Evolutionary conservation across 2,797 vertebrate species (phyloP).

Genomic region (Fringilla coelebs): DNA sequence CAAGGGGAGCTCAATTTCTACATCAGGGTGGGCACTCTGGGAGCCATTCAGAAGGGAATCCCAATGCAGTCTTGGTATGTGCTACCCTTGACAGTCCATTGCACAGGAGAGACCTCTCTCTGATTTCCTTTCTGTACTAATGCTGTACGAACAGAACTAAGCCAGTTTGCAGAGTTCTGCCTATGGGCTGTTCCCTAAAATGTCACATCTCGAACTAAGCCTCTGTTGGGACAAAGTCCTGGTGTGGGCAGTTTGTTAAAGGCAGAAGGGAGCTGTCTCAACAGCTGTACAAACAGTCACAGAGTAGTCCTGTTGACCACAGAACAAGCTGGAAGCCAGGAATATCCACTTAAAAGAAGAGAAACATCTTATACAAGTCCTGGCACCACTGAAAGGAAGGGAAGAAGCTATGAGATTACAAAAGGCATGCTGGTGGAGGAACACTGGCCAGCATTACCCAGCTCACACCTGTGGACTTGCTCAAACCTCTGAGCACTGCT

Average conservation of each 20-base stretch:
- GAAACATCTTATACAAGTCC: background rate
- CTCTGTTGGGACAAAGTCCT: background rate
- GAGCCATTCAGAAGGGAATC: background rate
- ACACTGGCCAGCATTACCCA: background rate
- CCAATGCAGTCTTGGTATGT: background rate
- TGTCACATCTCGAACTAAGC: background rate
- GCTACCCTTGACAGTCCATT: background rate
- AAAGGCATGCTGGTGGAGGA: background rate
- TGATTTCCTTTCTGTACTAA: background rate
- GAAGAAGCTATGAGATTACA: background rate
- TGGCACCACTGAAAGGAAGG: background rate
- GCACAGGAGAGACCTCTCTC: background rate
- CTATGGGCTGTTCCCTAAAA: background rate
- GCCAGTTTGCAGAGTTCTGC: background rate
- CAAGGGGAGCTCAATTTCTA: background rate
- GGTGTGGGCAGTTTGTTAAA: background rate
- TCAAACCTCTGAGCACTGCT: background rate
- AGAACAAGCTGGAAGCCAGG: conserved; percentile 21
- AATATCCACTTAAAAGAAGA: conserved; percentile 1
- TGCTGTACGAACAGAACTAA: background rate
- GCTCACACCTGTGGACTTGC: background rate
- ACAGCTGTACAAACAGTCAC: background rate
- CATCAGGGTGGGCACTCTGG: background rate
- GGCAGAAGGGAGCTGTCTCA: background rate
- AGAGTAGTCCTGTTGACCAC: background rate